These are phyloP conservation scores for Corythoichthys haematopterus DNA, from an alignment of 2,113 vertebrate genomes.

Conservation along the genomic window DNA sequence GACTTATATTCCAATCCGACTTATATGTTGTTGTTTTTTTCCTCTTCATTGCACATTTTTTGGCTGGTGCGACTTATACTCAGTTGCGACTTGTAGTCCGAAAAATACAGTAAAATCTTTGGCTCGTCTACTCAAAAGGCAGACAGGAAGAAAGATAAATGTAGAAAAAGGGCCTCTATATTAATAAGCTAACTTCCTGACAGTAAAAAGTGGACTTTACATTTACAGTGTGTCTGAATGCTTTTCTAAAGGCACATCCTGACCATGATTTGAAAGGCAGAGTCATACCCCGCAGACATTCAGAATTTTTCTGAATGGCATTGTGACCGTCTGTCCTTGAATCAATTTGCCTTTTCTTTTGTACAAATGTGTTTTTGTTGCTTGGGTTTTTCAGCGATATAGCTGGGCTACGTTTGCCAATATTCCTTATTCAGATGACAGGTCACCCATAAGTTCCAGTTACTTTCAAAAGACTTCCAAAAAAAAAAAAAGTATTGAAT, in stretches of 20 bases:
- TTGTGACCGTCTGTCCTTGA: constrained; percentile 14
- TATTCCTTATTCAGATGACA: constrained; percentile 17
- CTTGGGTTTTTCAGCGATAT: constrained; percentile 22
- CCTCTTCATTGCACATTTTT: no score
- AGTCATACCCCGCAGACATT: constrained; percentile 18
- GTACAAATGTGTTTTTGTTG: background rate
- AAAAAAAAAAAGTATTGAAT: constrained; percentile 29
- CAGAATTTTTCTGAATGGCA: constrained; percentile 7
- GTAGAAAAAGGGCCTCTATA: constrained; percentile 34
- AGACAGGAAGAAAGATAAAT: constrained; percentile 27
- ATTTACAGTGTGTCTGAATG: constrained; percentile 32
- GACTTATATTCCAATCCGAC: no score
- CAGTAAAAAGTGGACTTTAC: constrained; percentile 37
- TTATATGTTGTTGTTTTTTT: no score
- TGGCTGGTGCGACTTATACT: no score
- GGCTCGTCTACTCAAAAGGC: constrained; percentile 10
- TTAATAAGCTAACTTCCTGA: constrained; percentile 37
- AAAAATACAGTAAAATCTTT: background rate
- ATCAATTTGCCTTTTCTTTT: constrained; percentile 13
- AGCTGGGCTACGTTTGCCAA: constrained; percentile 39
- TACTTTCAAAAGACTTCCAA: constrained; percentile 17
- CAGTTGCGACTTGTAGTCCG: no score
- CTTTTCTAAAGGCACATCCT: constrained; percentile 25
- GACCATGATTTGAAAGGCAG: constrained; percentile 21
- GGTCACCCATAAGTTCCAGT: constrained; percentile 33